phyloP scores from a whole-genome alignment of 2,113 vertebrate species.

The Psophia crepitans region DNA sequence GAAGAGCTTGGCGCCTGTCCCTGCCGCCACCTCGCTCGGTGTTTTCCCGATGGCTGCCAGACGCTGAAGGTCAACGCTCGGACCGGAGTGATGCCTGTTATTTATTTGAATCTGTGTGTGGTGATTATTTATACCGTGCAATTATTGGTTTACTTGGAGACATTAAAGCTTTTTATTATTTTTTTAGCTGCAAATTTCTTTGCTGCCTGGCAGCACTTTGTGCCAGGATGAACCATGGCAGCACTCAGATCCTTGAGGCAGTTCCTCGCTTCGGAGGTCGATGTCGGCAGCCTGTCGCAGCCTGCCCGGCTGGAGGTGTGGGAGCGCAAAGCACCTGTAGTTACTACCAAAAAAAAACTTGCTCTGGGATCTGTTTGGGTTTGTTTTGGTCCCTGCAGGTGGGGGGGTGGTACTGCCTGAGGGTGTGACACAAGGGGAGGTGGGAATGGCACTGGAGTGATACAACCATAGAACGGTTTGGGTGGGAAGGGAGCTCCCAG shows the following conservation, averaged over 20 bases:
- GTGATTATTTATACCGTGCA: background rate
- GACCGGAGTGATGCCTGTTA: background rate
- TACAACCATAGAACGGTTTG: too few relatives aligned
- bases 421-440: too few relatives aligned
- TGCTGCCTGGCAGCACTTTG: rapidly evolving
- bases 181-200: background rate
- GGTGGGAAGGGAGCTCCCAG: too few relatives aligned
- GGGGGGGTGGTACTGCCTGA: too few relatives aligned
- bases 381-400: too few relatives aligned
- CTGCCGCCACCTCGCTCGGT: too few relatives aligned
- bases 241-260: rapidly evolving
- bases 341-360: too few relatives aligned
- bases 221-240: too few relatives aligned
- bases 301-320: rapidly evolving
- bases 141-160: background rate
- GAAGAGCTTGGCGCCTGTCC: background rate
- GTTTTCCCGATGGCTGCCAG: background rate
- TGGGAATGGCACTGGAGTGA: too few relatives aligned
- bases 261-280: background rate
- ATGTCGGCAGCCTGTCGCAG: background rate
- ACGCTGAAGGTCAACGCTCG: background rate
- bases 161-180: conserved; percentile 27
- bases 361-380: too few relatives aligned
- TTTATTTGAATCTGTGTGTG: background rate
- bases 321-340: background rate